A percentile compares a stretch with the other conserved stretches of the same genome.
These are phyloP conservation scores for Amphilophus citrinellus DNA, from an alignment of 2,113 vertebrate species.

Conservation along the genomic window DNA sequence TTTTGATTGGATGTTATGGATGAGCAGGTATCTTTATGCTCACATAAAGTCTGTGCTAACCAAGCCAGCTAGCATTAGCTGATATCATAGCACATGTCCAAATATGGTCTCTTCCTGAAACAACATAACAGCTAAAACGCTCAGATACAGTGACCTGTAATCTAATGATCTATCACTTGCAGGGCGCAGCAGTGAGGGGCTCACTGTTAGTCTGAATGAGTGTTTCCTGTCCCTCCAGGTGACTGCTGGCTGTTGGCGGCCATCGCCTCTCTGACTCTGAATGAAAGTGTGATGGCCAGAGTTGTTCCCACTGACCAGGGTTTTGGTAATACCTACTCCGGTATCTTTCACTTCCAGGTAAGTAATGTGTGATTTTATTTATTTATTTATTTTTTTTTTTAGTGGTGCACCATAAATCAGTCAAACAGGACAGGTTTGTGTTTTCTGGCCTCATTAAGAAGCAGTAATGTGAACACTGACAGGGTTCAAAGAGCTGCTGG, in stretches of 20 bases:
- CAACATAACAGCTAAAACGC: too few species aligned
- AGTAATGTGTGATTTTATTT: background rate
- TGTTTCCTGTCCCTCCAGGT: constrained; percentile 54
- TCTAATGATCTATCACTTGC: background rate
- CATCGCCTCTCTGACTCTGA: constrained; percentile 71
- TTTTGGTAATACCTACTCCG: constrained; percentile 75
- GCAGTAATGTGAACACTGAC: too few species aligned
- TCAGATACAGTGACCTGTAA: background rate
- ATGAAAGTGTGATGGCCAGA: constrained; percentile 72
- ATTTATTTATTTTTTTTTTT: too few species aligned
- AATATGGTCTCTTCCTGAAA: too few species aligned
- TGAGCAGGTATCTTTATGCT: too few species aligned
- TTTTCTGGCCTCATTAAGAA: too few species aligned
- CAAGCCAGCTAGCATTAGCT: too few species aligned
- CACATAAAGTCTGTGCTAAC: too few species aligned
- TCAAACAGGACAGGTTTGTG: background rate
- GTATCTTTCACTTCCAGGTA: constrained; percentile 86
- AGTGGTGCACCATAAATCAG: too few species aligned
- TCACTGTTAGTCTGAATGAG: too few species aligned
- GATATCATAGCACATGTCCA: too few species aligned
- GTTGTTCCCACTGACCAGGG: constrained; percentile 78
- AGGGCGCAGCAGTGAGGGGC: background rate
- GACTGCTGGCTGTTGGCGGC: constrained; percentile 87
- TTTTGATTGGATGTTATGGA: too few species aligned
- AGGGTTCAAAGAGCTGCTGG: background rate